phyloP scores from a whole-genome alignment of 1,140 invertebrate species.

The Dolichoris vasculosae region DNA sequence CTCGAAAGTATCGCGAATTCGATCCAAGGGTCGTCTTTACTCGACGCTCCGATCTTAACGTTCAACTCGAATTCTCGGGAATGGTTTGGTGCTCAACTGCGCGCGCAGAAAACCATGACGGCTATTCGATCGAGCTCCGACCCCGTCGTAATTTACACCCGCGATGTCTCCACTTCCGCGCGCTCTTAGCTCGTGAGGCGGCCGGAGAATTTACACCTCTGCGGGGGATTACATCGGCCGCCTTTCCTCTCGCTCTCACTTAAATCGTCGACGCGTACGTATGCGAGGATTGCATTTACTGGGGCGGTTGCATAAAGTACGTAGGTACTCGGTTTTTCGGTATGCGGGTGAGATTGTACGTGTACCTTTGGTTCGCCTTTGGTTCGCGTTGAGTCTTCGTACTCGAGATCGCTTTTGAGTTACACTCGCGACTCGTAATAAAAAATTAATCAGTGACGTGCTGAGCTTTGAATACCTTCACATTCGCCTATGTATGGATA shows the following conservation, averaged over 20 bases:
- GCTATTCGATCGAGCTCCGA: slow-evolving; percentile 23
- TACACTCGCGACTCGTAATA: too few relatives aligned
- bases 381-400: background rate
- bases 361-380: too few relatives aligned
- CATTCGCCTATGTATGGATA: too few relatives aligned
- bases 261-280: background rate
- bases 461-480: too few relatives aligned
- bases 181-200: too few relatives aligned
- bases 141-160: slow-evolving; percentile 17
- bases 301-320: background rate
- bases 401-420: too few relatives aligned
- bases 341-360: too few relatives aligned
- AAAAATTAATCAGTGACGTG: background rate
- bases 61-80: background rate
- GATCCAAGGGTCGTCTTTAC: too few relatives aligned
- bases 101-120: too few relatives aligned
- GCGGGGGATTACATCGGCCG: slow-evolving; percentile 23
- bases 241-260: background rate
- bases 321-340: too few relatives aligned
- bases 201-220: slow-evolving; percentile 35
- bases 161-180: background rate
- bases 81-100: background rate
- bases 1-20: background rate
- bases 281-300: background rate
- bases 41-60: background rate